phyloP scores from a whole-genome alignment of 2,113 vertebrate species.

The Phylloscopus trochiloides region DNA sequence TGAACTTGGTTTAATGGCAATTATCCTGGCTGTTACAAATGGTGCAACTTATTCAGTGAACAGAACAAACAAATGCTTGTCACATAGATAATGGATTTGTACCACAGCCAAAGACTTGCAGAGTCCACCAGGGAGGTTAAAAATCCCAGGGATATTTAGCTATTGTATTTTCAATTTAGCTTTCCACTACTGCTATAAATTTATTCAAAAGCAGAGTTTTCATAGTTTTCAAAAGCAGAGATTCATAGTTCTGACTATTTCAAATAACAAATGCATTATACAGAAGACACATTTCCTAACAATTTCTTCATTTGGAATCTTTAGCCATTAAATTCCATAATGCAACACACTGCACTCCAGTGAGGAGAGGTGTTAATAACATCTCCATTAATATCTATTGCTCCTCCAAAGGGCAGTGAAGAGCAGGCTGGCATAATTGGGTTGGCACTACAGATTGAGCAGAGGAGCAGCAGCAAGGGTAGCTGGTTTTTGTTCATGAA shows the following conservation, averaged over 20 bases:
- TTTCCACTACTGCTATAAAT: neutral
- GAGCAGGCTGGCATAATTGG: neutral
- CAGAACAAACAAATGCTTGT: constrained; percentile 7
- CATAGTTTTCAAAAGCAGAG: neutral
- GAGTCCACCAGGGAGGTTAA: neutral
- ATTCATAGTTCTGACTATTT: neutral
- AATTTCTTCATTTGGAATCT: neutral
- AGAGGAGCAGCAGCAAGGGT: neutral
- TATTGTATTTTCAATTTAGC: neutral
- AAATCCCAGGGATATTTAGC: neutral
- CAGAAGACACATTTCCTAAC: neutral
- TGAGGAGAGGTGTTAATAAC: neutral
- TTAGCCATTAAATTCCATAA: neutral
- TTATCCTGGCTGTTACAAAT: neutral
- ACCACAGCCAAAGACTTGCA: neutral
- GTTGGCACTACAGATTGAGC: neutral
- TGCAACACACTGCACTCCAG: neutral
- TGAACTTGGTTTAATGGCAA: constrained; percentile 15
- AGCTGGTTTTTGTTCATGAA: neutral
- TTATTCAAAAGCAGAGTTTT: neutral
- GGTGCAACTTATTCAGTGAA: neutral
- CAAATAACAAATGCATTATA: neutral
- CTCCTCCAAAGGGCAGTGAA: neutral
- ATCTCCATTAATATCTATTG: neutral
- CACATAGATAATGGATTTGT: neutral